Base-by-base conservation (phyloP, 2,888 invertebrate genomes). In the Hoplodrina ambigua region DNA sequence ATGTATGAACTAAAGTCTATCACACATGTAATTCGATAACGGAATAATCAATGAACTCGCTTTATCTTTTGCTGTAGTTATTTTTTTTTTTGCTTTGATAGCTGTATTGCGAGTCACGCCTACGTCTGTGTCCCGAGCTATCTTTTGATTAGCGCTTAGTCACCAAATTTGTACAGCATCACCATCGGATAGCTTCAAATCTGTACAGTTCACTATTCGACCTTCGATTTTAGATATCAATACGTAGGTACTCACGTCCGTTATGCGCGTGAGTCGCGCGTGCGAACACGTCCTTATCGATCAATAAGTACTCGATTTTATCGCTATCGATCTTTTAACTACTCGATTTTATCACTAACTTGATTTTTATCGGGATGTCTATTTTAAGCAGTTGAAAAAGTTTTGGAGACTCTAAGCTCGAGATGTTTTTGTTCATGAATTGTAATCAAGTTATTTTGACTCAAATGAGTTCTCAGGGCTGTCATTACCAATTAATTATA, bases 231-330 rank as follows among this genome's bases (percentile, higher is more conserved):
- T 78, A 67, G 66, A 82, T 75, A 78, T 66, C 57, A 17, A 19
- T 53, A 25, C 37, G 33, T 44, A 44, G 46, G 65, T 72, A 70
- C 70, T 72, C 75, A 75, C 67, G 73, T 70, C 64, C 65, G 77
- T 17, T 58, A 37, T 56, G 63, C 75, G 75, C 84, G 68, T 68
- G 78, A 75, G 74, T 62, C 53, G 63, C 72, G 60, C 69, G 57
- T 76, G 69, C 71, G 62, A 20, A 71, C 84, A 84, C 78, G 80
- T 84, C 69, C 63, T 75, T 78, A 81, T 77, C 81, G 67, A 69
- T 70, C 33, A n/a, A 59, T 72, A 75, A 64, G 65, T 65, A 60
- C 62, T 62, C 54, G 13, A 67, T 55, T 67, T 76, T 80, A 78
- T 80, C 65, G 55, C n/a, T 55, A 57, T 77, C 62, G 53, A 74